Percentiles rank a stretch among this genome's conserved stretches.
Conservation (phyloP, 1,140 invertebrate species). For the Diploscapter pachys region DNA sequence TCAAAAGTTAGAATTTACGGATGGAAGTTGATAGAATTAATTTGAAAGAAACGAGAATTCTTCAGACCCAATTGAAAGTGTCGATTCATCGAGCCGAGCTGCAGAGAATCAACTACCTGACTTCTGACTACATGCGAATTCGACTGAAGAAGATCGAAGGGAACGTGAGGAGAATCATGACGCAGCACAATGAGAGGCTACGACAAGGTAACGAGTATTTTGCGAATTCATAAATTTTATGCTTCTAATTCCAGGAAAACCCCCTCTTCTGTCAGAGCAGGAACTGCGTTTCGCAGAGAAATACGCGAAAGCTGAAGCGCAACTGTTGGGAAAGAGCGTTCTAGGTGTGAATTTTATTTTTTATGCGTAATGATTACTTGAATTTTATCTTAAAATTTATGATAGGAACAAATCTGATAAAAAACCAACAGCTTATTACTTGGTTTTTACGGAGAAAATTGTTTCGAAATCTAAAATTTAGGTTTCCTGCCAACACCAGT, state of each 20-base stretch:
- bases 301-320: conserved; percentile 12
- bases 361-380: background rate
- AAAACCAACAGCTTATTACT: background rate
- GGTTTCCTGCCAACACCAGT: too few relatives aligned
- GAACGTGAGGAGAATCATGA: background rate
- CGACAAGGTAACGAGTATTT: background rate
- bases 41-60: background rate
- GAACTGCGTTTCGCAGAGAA: conserved; percentile 2
- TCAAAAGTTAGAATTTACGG: too few relatives aligned
- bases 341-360: background rate
- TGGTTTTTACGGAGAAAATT: background rate
- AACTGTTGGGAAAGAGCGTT: background rate
- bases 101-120: conserved; percentile 7
- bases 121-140: conserved; percentile 1
- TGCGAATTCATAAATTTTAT: background rate
- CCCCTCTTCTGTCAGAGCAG: background rate
- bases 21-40: too few relatives aligned
- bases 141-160: conserved; percentile 8
- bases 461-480: background rate
- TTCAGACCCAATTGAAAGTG: conserved; percentile 10
- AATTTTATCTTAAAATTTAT: too few relatives aligned
- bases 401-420: too few relatives aligned
- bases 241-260: conserved; percentile 1
- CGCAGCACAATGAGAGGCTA: background rate
- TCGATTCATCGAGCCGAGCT: background rate